These are phyloP conservation scores for Charanyca ferruginea DNA, from an alignment of 2,888 invertebrate species.

Conservation along the genomic window DNA sequence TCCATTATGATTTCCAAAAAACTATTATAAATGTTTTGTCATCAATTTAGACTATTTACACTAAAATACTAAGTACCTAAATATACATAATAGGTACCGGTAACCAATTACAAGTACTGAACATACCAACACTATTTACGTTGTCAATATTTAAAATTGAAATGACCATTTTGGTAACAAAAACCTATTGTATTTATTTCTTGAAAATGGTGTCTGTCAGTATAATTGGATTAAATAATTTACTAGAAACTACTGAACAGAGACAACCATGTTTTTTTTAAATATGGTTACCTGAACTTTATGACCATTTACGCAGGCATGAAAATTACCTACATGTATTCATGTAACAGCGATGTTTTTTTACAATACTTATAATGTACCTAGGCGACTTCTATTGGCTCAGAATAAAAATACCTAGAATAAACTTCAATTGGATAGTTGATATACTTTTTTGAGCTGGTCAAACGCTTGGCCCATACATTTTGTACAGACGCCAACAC, in stretches of 20 bases:
- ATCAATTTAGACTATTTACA: slow-evolving; percentile 4
- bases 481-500: too few relatives aligned
- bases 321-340: slow-evolving; percentile 18
- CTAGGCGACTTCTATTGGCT: neutral
- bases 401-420: neutral
- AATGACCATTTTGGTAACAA: slow-evolving; percentile 3
- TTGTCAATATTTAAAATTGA: slow-evolving; percentile 31
- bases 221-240: slow-evolving; percentile 40
- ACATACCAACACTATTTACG: slow-evolving; percentile 2
- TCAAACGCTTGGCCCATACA: too few relatives aligned
- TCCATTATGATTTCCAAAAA: slow-evolving; percentile 23
- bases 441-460: too few relatives aligned
- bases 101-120: slow-evolving; percentile 4
- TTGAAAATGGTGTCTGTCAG: slow-evolving; percentile 23
- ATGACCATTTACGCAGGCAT: slow-evolving; percentile 28
- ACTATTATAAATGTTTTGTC: slow-evolving; percentile 3
- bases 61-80: neutral
- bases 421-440: neutral
- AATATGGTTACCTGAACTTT: neutral
- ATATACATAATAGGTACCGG: neutral
- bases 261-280: slow-evolving; percentile 11
- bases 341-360: slow-evolving; percentile 7
- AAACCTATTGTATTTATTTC: slow-evolving; percentile 21
- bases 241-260: slow-evolving; percentile 7
- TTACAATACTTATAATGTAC: neutral